Evolutionary conservation across 2,113 vertebrate species (phyloP).

Genomic region (Gadus chalcogrammus): DNA sequence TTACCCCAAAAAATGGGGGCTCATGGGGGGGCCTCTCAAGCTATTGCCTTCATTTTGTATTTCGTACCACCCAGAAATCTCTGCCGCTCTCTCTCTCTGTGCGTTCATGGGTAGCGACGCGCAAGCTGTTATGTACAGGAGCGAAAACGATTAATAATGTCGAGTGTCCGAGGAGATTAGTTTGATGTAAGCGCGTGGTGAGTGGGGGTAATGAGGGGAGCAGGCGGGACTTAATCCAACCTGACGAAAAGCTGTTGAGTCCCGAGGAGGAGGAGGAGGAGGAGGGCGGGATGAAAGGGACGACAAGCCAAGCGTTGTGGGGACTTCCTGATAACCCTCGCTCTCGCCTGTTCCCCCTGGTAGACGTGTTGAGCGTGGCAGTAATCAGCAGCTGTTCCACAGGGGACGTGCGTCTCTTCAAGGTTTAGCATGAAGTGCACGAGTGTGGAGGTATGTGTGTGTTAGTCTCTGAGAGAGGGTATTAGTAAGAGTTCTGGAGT

Average conservation of each 20-base stretch:
- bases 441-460: not conserved
- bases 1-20: too few species aligned
- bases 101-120: conserved; percentile 2
- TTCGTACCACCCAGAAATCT: too few species aligned
- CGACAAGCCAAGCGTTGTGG: not conserved
- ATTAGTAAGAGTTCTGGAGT: too few species aligned
- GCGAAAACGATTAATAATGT: conserved; percentile 10
- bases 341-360: not conserved
- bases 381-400: conserved; percentile 16
- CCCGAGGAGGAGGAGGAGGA: not conserved
- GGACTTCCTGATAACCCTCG: conserved; percentile 5
- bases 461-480: too few species aligned
- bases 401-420: not conserved
- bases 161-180: not conserved
- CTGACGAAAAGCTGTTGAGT: conserved; percentile 10
- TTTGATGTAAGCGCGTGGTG: not conserved
- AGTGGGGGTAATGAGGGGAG: conserved; percentile 2
- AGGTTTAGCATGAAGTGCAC: conserved; percentile 4
- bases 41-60: too few species aligned
- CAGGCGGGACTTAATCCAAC: conserved; percentile 15
- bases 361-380: conserved; percentile 1
- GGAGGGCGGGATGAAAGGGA: conserved; percentile 6
- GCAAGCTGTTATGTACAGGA: conserved; percentile 7
- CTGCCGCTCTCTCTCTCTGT: not conserved
- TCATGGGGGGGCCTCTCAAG: too few species aligned